Base-by-base conservation (phyloP, 2,797 vertebrate genomes). In the Brachyalestes nurse region DNA sequence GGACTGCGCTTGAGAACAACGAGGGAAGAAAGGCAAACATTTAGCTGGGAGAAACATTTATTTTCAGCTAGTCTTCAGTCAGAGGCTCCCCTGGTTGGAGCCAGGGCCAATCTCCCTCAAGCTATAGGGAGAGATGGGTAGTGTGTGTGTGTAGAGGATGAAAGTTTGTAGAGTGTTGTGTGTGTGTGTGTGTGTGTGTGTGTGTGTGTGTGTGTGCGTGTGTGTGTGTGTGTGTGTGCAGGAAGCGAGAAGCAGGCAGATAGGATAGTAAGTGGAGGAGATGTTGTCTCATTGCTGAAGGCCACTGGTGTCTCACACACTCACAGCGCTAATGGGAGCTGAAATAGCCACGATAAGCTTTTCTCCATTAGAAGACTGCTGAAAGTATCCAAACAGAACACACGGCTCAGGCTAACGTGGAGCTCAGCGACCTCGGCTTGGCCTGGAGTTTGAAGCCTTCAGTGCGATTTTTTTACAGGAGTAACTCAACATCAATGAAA, bases 111-210 rank as follows among this genome's bases (percentile, higher is more conserved):
- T 87, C 79, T 49, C 84, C 91, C 92, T 0, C 1, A 83, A 93
- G 91, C 87, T 85, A 89, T 86, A n/a, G 75, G 78, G 83, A 88
- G 86, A 87, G 87, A 83, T 88, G 89, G 87, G 45, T 70, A 42
- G 62, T 23, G 72, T 76, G 72, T 76, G 72, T 76, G 17, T 34
- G 66, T 49, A 57, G 13, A 57, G 34, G 78, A 67, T 17, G 51
- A 58, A 80, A 74, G n/a, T 67, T 21, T 21, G 38, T 70, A 61
- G 25, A 25, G 14, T 75, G 72, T 73, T 65, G 61, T 57, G 23
- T 72, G 51, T 72, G 51, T 72, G 28, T 57, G 19, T 51, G 49
- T 72, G 34, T 16, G 74, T 17, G 73, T 71, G 61, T 61, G 13
- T 51, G 60, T 34, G 28, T 66, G 70, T 34, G 66, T 53, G 58